Percentiles rank a stretch among this genome's conserved stretches.
These are phyloP conservation scores for Hypanus sabinus DNA, from an alignment of 2,113 vertebrate species.

Conservation along the genomic window DNA sequence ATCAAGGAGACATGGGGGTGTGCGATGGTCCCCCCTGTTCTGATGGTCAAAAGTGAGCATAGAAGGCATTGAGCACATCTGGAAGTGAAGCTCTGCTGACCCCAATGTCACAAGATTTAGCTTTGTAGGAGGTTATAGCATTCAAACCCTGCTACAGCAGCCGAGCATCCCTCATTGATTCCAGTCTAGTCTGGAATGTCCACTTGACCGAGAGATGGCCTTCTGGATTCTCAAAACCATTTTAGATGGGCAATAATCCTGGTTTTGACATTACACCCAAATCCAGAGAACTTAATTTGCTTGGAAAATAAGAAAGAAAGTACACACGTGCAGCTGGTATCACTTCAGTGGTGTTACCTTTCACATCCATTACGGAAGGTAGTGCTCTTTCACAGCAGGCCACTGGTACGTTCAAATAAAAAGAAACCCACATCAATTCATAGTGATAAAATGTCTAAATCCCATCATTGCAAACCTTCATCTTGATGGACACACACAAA, in stretches of 20 bases:
- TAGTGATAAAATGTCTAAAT: neutral
- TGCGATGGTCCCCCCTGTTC: too few species aligned
- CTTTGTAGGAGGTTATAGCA: too few species aligned
- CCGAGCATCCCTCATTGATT: too few species aligned
- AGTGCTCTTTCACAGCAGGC: neutral
- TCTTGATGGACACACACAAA: too few species aligned
- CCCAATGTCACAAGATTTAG: too few species aligned
- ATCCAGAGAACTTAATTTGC: neutral
- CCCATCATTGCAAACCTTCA: neutral
- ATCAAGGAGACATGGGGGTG: too few species aligned
- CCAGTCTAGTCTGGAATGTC: too few species aligned
- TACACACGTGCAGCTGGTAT: neutral
- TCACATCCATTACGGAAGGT: neutral
- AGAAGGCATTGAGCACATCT: too few species aligned
- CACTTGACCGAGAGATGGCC: too few species aligned
- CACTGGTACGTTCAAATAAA: neutral
- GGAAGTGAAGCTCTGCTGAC: too few species aligned
- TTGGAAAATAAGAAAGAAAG: neutral
- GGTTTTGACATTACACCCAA: neutral
- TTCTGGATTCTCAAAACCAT: neutral
- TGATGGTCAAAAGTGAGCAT: too few species aligned
- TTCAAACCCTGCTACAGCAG: too few species aligned
- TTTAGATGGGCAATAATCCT: neutral
- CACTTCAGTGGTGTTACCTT: neutral
- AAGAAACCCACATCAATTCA: neutral